Conservation (phyloP, 2,113 vertebrate species). For the Gymnobelideus leadbeateri region DNA sequence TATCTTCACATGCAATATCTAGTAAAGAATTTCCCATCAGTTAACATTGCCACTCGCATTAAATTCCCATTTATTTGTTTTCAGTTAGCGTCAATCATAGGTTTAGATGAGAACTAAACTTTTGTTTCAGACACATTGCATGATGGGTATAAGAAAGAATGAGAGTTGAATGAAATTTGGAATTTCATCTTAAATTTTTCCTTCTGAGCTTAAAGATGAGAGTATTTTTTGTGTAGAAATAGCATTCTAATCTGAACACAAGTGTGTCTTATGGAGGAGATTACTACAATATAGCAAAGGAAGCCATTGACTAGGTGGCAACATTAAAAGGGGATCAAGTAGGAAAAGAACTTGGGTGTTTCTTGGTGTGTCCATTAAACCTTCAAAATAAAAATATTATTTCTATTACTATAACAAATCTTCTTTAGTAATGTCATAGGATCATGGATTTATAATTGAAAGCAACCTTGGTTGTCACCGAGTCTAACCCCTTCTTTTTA, state of each 20-base stretch:
- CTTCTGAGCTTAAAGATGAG: neutral
- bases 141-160: conserved; percentile 17
- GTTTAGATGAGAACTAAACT: conserved; percentile 41
- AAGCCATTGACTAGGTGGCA: conserved; percentile 1
- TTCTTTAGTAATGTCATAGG: neutral
- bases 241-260: neutral
- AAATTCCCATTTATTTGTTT: conserved; percentile 60
- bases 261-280: neutral
- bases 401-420: neutral
- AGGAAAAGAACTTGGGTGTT: neutral
- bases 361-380: conserved; percentile 11
- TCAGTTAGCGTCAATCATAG: conserved; percentile 43
- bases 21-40: conserved; percentile 60
- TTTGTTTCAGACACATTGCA: conserved; percentile 42
- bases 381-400: conserved; percentile 17
- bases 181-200: conserved; percentile 10
- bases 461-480: neutral
- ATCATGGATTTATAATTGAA: neutral
- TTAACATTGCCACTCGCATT: conserved; percentile 46
- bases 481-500: neutral
- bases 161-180: conserved; percentile 39
- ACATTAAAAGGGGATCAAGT: conserved; percentile 21
- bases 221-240: neutral
- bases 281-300: neutral
- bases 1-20: neutral